Conservation (phyloP, 53 echinoderm and acorn worm species). For the Paracentrotus lividus region DNA sequence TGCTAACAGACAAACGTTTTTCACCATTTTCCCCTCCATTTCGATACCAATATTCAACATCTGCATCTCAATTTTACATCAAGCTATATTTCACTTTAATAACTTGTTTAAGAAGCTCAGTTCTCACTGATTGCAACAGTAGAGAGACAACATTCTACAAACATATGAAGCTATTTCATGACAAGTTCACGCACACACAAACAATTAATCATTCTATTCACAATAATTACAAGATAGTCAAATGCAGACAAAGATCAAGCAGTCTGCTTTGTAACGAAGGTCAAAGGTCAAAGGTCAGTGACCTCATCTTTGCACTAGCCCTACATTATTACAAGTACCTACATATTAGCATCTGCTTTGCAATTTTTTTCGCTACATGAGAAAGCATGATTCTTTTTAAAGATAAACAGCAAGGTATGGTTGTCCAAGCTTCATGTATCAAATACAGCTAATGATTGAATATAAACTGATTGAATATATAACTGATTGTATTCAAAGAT, state of each 20-base stretch:
- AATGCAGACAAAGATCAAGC: slow-evolving; percentile 3
- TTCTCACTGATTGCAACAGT: neutral
- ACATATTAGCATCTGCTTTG: slow-evolving; percentile 8
- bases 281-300: slow-evolving; percentile 11
- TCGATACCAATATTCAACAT: neutral
- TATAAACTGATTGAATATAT: no score
- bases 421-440: neutral
- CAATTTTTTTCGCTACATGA: neutral
- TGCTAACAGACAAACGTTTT: neutral
- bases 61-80: neutral
- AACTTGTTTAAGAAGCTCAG: neutral
- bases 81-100: neutral
- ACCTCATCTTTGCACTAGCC: slow-evolving; percentile 43
- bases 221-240: slow-evolving; percentile 26
- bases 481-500: neutral
- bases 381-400: neutral
- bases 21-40: neutral
- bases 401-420: neutral
- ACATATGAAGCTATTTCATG: neutral
- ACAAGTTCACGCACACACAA: slow-evolving; percentile 13
- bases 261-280: neutral
- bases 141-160: neutral
- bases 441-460: neutral
- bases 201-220: slow-evolving; percentile 1
- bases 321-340: slow-evolving; percentile 27